A percentile compares a stretch with the other conserved stretches of the same genome.
Evolutionary conservation across 1,140 invertebrate species (phyloP).

Genomic region (Sarcophaga bullata): DNA sequence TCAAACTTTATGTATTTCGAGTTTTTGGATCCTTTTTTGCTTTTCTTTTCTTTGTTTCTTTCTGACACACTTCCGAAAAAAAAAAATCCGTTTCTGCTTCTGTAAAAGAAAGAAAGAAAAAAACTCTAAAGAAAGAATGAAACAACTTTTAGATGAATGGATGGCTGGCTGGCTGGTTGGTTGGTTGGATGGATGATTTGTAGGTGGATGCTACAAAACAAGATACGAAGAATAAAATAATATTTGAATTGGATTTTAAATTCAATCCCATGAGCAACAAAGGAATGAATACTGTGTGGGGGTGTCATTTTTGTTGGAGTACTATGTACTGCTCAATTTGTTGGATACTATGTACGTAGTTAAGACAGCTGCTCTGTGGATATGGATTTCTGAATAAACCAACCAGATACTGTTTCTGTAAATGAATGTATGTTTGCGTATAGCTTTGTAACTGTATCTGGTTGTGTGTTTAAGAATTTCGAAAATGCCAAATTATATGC

Average conservation of each 20-base stretch:
- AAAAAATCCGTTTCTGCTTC: background rate
- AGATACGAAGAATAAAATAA: background rate
- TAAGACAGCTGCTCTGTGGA: too few relatives aligned
- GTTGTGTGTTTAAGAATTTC: background rate
- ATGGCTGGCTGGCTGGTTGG: too few relatives aligned
- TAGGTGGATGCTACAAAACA: background rate
- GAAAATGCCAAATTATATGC: background rate
- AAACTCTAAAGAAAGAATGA: too few relatives aligned
- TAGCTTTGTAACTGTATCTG: background rate
- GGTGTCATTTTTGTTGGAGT: too few relatives aligned
- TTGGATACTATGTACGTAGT: background rate
- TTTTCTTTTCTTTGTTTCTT: background rate
- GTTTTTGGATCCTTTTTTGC: too few relatives aligned
- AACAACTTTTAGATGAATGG: too few relatives aligned
- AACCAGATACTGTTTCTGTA: too few relatives aligned
- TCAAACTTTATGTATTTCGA: background rate
- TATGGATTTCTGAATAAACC: too few relatives aligned
- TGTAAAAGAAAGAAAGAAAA: background rate
- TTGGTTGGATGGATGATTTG: background rate
- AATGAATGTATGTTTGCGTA: background rate
- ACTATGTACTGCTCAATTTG: constrained; percentile 8
- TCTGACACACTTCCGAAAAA: background rate
- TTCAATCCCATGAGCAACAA: background rate
- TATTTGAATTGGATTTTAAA: background rate
- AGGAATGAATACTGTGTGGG: background rate